phyloP scores from a whole-genome alignment of 1,140 invertebrate species.

The Nasonia vitripennis region DNA sequence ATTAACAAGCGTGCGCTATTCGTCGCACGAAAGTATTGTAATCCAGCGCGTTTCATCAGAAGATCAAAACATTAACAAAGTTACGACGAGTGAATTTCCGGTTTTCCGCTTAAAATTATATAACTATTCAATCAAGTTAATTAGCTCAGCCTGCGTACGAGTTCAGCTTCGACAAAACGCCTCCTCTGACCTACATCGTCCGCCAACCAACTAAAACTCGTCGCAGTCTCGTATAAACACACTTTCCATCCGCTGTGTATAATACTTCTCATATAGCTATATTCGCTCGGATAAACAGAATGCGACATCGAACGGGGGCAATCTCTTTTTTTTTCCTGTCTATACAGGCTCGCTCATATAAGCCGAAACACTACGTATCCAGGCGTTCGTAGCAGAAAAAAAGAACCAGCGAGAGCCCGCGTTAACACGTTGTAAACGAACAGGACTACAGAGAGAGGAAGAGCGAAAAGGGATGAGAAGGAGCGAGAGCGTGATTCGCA shows the following conservation, averaged over 20 bases:
- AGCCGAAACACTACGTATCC: not conserved
- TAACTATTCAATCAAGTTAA: too few species aligned
- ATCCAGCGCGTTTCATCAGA: too few species aligned
- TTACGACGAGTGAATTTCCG: too few species aligned
- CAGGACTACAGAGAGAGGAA: not conserved
- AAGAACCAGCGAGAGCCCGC: not conserved
- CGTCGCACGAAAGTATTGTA: too few species aligned
- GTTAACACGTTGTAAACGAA: slow-evolving; percentile 28
- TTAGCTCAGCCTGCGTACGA: too few species aligned
- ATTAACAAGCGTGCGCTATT: too few species aligned
- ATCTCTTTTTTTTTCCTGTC: not conserved
- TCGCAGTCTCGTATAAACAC: not conserved
- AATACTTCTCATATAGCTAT: not conserved
- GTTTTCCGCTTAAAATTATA: too few species aligned
- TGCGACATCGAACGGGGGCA: not conserved
- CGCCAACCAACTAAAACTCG: not conserved
- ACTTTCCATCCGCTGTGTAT: not conserved
- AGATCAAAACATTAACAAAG: too few species aligned
- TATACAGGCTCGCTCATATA: not conserved
- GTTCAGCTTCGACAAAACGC: too few species aligned
- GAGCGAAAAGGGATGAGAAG: slow-evolving; percentile 31
- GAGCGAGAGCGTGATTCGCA: slow-evolving; percentile 48
- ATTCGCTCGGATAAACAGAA: not conserved
- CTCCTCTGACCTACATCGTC: too few species aligned
- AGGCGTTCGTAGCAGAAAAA: not conserved